These are phyloP conservation scores for Diogma glabrata DNA, from an alignment of 2,888 invertebrate species.

Conservation along the genomic window DNA sequence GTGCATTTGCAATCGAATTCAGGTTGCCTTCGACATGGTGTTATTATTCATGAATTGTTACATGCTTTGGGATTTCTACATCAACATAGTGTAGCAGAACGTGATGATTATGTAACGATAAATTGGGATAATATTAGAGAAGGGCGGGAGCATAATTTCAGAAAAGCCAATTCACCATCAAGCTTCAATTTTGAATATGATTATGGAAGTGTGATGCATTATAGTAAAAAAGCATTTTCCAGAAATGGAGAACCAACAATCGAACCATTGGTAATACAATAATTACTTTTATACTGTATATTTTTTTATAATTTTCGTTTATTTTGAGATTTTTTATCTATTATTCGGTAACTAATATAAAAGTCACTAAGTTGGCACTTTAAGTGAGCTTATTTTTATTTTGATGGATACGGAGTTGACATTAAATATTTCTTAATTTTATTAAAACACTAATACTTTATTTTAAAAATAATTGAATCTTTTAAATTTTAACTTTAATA, in stretches of 20 bases:
- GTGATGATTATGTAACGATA: constrained; percentile 63
- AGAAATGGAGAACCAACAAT: constrained; percentile 55
- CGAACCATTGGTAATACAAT: constrained; percentile 42
- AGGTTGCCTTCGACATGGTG: constrained; percentile 48
- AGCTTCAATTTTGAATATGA: constrained; percentile 58
- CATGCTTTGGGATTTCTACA: constrained; percentile 75
- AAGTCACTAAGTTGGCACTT: too few species aligned
- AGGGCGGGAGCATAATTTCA: constrained; percentile 45
- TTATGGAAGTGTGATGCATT: constrained; percentile 63
- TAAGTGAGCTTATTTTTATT: neutral
- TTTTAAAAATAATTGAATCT: too few species aligned
- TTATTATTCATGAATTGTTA: constrained; percentile 64
- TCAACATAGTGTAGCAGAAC: constrained; percentile 69
- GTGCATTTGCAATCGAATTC: constrained; percentile 41
- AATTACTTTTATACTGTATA: too few species aligned
- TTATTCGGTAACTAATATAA: too few species aligned
- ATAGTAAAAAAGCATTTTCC: constrained; percentile 53
- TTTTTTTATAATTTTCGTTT: too few species aligned
- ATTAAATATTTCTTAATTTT: too few species aligned
- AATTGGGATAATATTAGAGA: constrained; percentile 53
- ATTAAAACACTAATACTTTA: too few species aligned
- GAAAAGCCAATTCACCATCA: constrained; percentile 50
- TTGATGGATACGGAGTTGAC: too few species aligned
- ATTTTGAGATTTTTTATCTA: too few species aligned
- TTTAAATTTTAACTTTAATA: too few species aligned